These are phyloP conservation scores for Takifugu ocellatus DNA, from an alignment of 2,797 vertebrate species.

Conservation along the genomic window DNA sequence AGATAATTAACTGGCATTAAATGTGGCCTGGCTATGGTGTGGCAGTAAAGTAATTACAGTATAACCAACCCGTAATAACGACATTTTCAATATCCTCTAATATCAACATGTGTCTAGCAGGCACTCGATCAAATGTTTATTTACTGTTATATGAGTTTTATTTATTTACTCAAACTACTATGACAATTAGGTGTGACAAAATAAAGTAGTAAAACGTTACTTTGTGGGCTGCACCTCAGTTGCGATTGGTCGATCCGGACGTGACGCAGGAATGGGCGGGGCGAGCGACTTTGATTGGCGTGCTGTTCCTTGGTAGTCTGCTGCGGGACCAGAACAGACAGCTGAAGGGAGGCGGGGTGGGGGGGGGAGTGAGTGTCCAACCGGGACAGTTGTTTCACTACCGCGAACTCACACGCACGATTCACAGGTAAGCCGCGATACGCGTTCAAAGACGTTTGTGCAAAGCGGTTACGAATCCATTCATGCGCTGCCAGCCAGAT, in stretches of 20 bases:
- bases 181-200: too few species aligned
- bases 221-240: conserved; percentile 11
- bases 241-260: conserved; percentile 44
- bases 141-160: too few species aligned
- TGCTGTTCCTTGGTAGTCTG: conserved; percentile 61
- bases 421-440: conserved; percentile 56
- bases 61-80: too few species aligned
- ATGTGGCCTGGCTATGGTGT: too few species aligned
- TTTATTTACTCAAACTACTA: too few species aligned
- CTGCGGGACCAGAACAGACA: conserved; percentile 72
- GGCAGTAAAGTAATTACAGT: too few species aligned
- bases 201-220: too few species aligned
- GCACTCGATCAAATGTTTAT: too few species aligned
- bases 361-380: conserved; percentile 63
- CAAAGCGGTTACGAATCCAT: conserved; percentile 8
- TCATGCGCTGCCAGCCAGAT: conserved; percentile 1
- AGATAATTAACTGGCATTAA: too few species aligned
- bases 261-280: conserved; percentile 51
- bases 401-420: conserved; percentile 34
- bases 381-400: conserved; percentile 56
- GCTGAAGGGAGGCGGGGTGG: conserved; percentile 32
- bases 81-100: too few species aligned
- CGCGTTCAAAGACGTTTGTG: background rate
- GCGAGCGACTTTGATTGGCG: conserved; percentile 65
- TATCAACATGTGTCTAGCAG: too few species aligned